Percentiles rank a stretch among this genome's conserved stretches.
Conservation (phyloP, 2,113 vertebrate species). For the Vidua macroura region DNA sequence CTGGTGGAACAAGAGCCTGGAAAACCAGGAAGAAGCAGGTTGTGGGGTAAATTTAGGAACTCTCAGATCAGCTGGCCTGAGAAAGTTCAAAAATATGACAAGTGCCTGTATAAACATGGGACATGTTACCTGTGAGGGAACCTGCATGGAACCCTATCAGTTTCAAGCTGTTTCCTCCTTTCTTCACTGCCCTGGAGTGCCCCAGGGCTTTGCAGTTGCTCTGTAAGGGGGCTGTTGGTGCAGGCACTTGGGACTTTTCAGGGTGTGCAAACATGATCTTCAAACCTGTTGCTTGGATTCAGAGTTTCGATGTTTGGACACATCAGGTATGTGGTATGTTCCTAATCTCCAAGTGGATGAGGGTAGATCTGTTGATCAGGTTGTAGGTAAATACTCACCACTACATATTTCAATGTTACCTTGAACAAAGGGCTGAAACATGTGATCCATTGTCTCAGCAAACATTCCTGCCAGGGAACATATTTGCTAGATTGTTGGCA, state of each 20-base stretch:
- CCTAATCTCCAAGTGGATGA: conserved; percentile 28
- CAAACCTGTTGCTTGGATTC: background rate
- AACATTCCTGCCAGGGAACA: conserved; percentile 31
- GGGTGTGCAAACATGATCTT: background rate
- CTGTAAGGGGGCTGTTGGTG: background rate
- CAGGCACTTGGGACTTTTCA: background rate
- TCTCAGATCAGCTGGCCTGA: background rate
- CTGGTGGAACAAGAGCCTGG: background rate
- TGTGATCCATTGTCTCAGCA: conserved; percentile 31
- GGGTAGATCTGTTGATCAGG: background rate
- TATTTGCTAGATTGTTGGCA: background rate
- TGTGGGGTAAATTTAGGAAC: background rate
- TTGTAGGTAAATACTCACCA: conserved; percentile 9
- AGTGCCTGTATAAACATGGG: background rate
- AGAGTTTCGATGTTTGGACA: background rate
- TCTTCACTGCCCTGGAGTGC: background rate
- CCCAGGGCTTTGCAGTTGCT: background rate
- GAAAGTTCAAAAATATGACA: background rate
- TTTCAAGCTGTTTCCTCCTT: background rate
- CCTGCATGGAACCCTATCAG: background rate
- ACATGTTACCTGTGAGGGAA: background rate
- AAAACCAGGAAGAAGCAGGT: background rate
- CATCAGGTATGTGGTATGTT: conserved; percentile 31
- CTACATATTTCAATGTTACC: background rate
- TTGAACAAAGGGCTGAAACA: conserved; percentile 49